Percentiles rank a stretch among this genome's conserved stretches.
Evolutionary conservation across 2,888 invertebrate genomes (phyloP).

Genomic region (Psococerastis gibbosa): DNA sequence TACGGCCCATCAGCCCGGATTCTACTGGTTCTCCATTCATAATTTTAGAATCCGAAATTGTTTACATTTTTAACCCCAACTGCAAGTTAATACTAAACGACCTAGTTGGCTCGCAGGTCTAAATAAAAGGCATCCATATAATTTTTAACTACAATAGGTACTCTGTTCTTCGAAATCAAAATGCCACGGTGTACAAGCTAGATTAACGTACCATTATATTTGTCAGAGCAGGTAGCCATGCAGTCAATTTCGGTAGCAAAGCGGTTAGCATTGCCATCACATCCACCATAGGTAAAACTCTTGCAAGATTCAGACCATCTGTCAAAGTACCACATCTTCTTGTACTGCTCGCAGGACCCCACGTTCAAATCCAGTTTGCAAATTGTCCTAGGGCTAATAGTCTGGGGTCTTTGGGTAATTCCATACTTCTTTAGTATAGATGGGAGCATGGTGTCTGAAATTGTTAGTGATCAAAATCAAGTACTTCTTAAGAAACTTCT

Average conservation of each 20-base stretch:
- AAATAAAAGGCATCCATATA: too few species aligned
- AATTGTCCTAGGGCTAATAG: neutral
- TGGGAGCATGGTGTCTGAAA: slow-evolving; percentile 33
- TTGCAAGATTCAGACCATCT: slow-evolving; percentile 34
- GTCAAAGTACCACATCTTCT: slow-evolving; percentile 48
- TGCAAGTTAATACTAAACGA: too few species aligned
- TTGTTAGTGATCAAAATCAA: neutral
- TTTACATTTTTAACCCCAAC: too few species aligned
- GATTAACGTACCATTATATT: too few species aligned
- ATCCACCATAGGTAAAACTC: slow-evolving; percentile 48
- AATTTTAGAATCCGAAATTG: too few species aligned
- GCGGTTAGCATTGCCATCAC: slow-evolving; percentile 46
- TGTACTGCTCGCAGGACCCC: slow-evolving; percentile 42
- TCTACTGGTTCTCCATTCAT: too few species aligned
- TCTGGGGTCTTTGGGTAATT: neutral
- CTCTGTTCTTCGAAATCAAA: too few species aligned
- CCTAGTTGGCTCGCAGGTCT: too few species aligned
- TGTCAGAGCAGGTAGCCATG: slow-evolving; percentile 39
- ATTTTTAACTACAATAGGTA: too few species aligned
- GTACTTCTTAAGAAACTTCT: too few species aligned
- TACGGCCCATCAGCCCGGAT: too few species aligned
- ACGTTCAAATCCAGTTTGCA: neutral
- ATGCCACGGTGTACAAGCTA: too few species aligned
- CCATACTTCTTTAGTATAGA: slow-evolving; percentile 15
- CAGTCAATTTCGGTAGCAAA: slow-evolving; percentile 48